Conservation (phyloP, 2,797 vertebrate genomes). For the Notoglanidium macrostoma region DNA sequence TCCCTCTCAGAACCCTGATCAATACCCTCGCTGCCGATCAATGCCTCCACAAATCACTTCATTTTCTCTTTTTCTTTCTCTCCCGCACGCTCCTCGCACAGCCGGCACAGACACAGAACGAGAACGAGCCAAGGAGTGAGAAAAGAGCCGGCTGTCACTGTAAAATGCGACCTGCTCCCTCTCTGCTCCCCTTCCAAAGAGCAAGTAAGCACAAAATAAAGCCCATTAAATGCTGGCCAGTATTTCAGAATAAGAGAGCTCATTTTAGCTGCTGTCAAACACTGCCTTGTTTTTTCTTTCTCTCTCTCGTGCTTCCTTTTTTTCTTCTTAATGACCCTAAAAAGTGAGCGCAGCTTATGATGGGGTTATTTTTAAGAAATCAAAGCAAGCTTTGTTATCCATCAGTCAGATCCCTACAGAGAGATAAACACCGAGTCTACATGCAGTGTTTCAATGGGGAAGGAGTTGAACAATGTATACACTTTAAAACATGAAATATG, state of each 20-base stretch:
- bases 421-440: background rate
- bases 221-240: constrained; percentile 56
- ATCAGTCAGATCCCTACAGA: constrained; percentile 63
- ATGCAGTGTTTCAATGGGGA: constrained; percentile 7
- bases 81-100: constrained; percentile 37
- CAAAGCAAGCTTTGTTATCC: constrained; percentile 58
- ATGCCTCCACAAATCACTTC: constrained; percentile 75
- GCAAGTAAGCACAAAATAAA: constrained; percentile 61
- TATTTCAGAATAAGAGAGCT: constrained; percentile 60
- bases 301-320: constrained; percentile 25
- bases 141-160: constrained; percentile 51
- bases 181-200: constrained; percentile 50
- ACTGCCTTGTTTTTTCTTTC: constrained; percentile 38
- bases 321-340: constrained; percentile 64
- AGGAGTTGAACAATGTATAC: constrained; percentile 10
- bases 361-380: constrained; percentile 71
- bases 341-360: constrained; percentile 72
- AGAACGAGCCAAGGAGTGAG: constrained; percentile 18
- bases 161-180: constrained; percentile 55
- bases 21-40: constrained; percentile 69
- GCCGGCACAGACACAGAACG: constrained; percentile 25
- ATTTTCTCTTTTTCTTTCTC: constrained; percentile 66
- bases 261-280: constrained; percentile 61
- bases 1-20: constrained; percentile 65
- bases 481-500: constrained; percentile 28